These are phyloP conservation scores for Nannoperca obscura DNA, from an alignment of 2,797 vertebrate species.

Conservation along the genomic window DNA sequence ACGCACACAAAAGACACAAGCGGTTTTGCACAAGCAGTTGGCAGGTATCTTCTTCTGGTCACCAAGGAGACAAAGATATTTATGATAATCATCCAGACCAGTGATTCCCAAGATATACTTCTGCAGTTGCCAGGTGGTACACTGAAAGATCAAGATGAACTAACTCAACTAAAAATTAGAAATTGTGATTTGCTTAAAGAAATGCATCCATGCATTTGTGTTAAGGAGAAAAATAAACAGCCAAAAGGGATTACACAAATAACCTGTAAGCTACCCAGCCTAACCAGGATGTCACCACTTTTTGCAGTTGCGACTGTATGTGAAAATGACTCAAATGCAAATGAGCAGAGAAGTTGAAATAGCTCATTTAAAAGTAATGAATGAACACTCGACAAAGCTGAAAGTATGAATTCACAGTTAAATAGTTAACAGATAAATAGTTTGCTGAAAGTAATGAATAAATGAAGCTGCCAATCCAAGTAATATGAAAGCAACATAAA, in stretches of 20 bases:
- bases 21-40: neutral
- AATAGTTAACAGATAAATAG: neutral
- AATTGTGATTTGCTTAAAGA: neutral
- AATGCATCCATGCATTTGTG: neutral
- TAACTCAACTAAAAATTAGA: neutral
- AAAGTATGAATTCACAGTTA: neutral
- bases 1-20: constrained; percentile 6
- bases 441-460: neutral
- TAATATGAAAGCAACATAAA: neutral
- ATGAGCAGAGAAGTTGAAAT: neutral
- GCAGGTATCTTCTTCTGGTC: constrained; percentile 25
- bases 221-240: neutral
- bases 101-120: neutral
- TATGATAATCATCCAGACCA: constrained; percentile 3
- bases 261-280: neutral
- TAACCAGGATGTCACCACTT: neutral
- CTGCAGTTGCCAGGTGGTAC: neutral
- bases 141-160: neutral
- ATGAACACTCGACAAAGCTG: neutral
- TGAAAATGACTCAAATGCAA: neutral
- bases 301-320: neutral
- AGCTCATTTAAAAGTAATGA: neutral
- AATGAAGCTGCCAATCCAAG: neutral
- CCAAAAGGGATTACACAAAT: neutral
- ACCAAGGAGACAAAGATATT: constrained; percentile 31